phyloP scores from a whole-genome alignment of 1,140 invertebrate species.

The Heterodera schachtii region DNA sequence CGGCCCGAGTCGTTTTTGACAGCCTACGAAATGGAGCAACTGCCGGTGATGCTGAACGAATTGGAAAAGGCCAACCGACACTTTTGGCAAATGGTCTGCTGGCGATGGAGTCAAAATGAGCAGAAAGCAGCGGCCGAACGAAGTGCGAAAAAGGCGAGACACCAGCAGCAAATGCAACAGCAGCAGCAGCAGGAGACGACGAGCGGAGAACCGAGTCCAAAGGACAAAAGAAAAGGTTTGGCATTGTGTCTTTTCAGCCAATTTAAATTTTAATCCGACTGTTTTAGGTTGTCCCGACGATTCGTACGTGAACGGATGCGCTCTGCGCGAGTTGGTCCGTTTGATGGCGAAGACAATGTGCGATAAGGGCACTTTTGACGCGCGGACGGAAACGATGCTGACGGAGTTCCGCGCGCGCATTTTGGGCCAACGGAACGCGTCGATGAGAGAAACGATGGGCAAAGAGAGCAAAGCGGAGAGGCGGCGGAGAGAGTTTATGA shows the following conservation, averaged over 20 bases:
- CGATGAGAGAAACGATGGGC: constrained; percentile 8
- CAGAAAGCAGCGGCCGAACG: neutral
- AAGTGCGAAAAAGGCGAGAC: neutral
- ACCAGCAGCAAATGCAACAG: no score
- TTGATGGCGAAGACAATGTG: constrained; percentile 36
- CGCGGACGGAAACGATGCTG: constrained; percentile 30
- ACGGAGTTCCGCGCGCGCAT: constrained; percentile 41
- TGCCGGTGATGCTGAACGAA: constrained; percentile 56
- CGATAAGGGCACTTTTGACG: constrained; percentile 52
- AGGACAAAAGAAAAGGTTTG: constrained; percentile 11
- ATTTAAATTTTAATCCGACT: neutral
- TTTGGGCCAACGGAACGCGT: constrained; percentile 23
- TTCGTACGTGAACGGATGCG: constrained; percentile 39
- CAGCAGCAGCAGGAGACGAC: constrained; percentile 10
- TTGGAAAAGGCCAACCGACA: constrained; percentile 41
- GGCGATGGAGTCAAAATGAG: constrained; percentile 32
- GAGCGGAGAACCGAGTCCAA: neutral
- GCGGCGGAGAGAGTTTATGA: constrained; percentile 17
- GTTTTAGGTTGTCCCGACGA: constrained; percentile 21
- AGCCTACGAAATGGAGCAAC: constrained; percentile 54
- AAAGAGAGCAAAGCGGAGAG: constrained; percentile 23
- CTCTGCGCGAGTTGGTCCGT: constrained; percentile 45
- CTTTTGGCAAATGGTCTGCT: constrained; percentile 59
- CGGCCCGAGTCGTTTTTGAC: constrained; percentile 44
- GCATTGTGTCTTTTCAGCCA: neutral